These are phyloP conservation scores for Hippolais icterina DNA, from an alignment of 2,113 vertebrate genomes.

Conservation along the genomic window DNA sequence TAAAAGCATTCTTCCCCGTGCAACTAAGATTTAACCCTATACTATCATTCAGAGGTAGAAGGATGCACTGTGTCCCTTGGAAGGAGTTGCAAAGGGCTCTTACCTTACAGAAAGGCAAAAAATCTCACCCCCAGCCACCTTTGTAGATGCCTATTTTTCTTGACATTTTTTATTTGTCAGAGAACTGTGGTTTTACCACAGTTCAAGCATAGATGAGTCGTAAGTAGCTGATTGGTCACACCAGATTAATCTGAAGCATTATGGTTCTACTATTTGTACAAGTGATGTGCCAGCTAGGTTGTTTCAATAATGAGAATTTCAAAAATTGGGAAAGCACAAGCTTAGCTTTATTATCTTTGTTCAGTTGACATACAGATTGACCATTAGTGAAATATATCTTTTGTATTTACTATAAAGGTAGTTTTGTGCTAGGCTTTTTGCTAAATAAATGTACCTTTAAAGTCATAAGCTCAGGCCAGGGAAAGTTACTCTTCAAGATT, in stretches of 20 bases:
- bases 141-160: not conserved
- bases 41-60: not conserved
- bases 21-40: no score
- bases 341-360: not conserved
- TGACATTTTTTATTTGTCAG: not conserved
- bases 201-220: not conserved
- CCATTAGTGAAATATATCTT: not conserved
- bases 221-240: not conserved
- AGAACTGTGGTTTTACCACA: not conserved
- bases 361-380: not conserved
- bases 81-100: not conserved
- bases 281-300: not conserved
- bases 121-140: not conserved
- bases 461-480: constrained; percentile 7
- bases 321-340: not conserved
- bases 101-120: not conserved
- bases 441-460: constrained; percentile 22
- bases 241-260: not conserved
- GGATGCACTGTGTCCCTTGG: not conserved
- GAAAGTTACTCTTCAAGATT: not conserved
- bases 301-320: not conserved
- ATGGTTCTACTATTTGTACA: not conserved
- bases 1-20: no score
- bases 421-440: not conserved
- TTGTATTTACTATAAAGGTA: not conserved